A percentile compares a stretch with the other conserved stretches of the same genome.
phyloP scores from a whole-genome alignment of 2,113 vertebrate genomes.

The Thamnaconus septentrionalis region DNA sequence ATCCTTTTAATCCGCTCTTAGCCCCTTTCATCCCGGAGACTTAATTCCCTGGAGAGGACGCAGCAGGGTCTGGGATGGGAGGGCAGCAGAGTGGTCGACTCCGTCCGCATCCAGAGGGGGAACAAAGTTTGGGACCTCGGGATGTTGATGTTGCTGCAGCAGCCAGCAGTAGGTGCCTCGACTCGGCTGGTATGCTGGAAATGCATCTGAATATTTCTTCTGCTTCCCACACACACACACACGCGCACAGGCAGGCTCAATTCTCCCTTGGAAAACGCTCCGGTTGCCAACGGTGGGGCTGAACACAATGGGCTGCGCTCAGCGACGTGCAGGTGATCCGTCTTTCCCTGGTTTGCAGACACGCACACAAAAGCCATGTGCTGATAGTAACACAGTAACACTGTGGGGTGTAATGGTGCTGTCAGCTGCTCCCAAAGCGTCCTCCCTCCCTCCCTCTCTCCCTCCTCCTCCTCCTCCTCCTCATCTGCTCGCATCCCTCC shows the following conservation, averaged over 20 bases:
- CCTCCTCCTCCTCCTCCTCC: constrained; percentile 10
- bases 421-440: constrained; percentile 61
- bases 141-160: no score
- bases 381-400: constrained; percentile 63
- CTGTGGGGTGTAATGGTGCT: constrained; percentile 63
- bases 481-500: not conserved
- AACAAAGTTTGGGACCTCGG: not conserved
- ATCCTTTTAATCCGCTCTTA: constrained; percentile 71
- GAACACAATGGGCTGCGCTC: constrained; percentile 54
- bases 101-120: constrained; percentile 10
- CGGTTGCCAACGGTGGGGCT: not conserved
- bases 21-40: constrained; percentile 55
- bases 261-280: not conserved
- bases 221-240: not conserved
- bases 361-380: constrained; percentile 63
- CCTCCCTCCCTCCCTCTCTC: constrained; percentile 21
- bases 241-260: not conserved
- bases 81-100: constrained; percentile 15
- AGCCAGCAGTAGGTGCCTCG: no score
- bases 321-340: constrained; percentile 56
- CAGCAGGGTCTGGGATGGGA: constrained; percentile 5
- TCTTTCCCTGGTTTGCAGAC: constrained; percentile 58
- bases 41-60: constrained; percentile 62
- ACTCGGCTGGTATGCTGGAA: not conserved
- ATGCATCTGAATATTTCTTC: not conserved